These are phyloP conservation scores for Urocolius indicus DNA, from an alignment of 2,113 vertebrate species.

Conservation along the genomic window DNA sequence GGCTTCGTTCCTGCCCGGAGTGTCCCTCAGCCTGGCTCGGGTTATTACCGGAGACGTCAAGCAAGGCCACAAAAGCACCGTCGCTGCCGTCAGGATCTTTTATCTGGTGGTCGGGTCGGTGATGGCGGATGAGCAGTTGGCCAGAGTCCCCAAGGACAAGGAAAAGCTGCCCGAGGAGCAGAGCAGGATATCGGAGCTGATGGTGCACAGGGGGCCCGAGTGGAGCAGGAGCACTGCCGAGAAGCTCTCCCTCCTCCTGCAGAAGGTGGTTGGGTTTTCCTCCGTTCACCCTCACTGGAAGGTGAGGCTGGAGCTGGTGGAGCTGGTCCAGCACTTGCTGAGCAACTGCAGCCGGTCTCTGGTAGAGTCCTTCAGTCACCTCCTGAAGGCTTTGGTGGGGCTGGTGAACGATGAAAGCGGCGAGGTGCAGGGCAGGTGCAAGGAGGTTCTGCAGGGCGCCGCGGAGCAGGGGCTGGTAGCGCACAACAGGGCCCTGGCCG, in stretches of 20 bases:
- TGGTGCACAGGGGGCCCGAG: conserved; percentile 80
- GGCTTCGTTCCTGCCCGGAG: conserved; percentile 93
- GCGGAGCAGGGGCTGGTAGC: conserved; percentile 73
- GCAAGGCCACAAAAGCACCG: conserved; percentile 84
- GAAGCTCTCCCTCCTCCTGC: conserved; percentile 83
- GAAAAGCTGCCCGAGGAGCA: conserved; percentile 48
- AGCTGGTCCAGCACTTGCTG: conserved; percentile 81
- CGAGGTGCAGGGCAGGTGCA: conserved; percentile 80
- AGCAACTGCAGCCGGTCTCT: conserved; percentile 81
- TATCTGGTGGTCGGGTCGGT: conserved; percentile 78
- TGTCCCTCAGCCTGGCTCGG: conserved; percentile 80
- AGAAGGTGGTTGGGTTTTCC: conserved; percentile 82
- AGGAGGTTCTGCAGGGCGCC: conserved; percentile 69
- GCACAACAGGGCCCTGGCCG: conserved; percentile 78
- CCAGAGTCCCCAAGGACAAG: conserved; percentile 17
- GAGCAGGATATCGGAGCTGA: conserved; percentile 77
- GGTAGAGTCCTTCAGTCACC: conserved; percentile 75
- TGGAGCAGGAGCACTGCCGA: conserved; percentile 85
- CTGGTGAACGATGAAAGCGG: conserved; percentile 85
- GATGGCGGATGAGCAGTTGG: conserved; percentile 87
- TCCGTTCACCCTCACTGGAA: conserved; percentile 91
- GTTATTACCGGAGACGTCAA: conserved; percentile 88
- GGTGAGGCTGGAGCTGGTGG: conserved; percentile 85
- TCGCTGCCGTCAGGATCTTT: conserved; percentile 85
- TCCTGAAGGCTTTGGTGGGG: conserved; percentile 88